phyloP scores from a whole-genome alignment of 2,888 invertebrate species.

The Flexamia atlantica region DNA sequence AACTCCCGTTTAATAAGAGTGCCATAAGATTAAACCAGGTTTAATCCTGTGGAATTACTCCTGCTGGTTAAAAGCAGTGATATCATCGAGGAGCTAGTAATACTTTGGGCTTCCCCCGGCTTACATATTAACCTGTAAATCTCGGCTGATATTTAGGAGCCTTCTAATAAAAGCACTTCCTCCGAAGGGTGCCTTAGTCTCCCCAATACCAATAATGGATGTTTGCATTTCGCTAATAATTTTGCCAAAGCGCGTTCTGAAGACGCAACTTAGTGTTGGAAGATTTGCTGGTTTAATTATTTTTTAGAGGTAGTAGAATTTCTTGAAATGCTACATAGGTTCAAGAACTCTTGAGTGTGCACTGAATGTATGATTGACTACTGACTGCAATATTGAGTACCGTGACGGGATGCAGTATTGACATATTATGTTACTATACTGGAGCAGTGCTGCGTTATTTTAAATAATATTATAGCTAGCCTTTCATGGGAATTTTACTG shows the following conservation, averaged over 20 bases:
- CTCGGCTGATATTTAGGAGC: not conserved
- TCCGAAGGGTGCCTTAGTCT: not conserved
- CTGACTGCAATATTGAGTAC: too few relatives aligned
- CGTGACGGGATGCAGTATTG: too few relatives aligned
- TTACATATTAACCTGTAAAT: slow-evolving; percentile 7
- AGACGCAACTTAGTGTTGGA: not conserved
- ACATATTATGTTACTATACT: too few relatives aligned
- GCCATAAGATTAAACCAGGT: slow-evolving; percentile 7
- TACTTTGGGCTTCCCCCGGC: not conserved
- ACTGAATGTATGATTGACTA: too few relatives aligned
- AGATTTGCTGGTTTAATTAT: too few relatives aligned
- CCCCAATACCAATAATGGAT: slow-evolving; percentile 7
- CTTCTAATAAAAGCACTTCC: slow-evolving; percentile 26
- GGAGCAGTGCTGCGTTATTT: too few relatives aligned
- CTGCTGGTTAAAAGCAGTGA: not conserved
- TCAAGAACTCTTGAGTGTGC: too few relatives aligned
- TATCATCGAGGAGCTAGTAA: not conserved
- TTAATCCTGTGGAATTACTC: slow-evolving; percentile 5
- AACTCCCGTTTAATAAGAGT: not conserved
- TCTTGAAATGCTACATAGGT: too few relatives aligned
- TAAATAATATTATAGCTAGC: too few relatives aligned
- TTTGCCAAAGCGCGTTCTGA: not conserved
- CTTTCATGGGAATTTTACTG: too few relatives aligned
- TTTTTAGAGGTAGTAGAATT: too few relatives aligned
- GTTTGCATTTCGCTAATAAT: slow-evolving; percentile 1